Evolutionary conservation across 2,113 vertebrate genomes (phyloP), one percentile per base, ranked within the genome.

Genomic region (Strix uralensis): DNA sequence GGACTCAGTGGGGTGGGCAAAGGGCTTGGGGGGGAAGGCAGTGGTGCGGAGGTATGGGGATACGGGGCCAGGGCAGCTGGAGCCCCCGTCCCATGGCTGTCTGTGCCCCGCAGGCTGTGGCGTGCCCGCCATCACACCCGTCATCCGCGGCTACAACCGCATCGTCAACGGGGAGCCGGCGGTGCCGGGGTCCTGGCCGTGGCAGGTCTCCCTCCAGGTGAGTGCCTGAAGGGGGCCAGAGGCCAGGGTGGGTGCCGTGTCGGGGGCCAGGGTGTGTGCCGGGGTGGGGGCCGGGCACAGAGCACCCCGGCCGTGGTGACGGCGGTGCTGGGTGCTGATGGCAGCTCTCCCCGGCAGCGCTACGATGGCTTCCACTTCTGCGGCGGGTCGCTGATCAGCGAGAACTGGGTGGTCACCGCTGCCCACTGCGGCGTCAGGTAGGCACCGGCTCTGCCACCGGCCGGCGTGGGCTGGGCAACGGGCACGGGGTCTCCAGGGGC

Each of bases 121-220:
- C 1, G 81, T 97, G 32, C 98, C 98, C 0, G 75, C 97, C 90
- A 98, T 98, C 73, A 0, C 90, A 0, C 98, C 98, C 0, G 57
- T 97, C 72, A 69, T 99, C 91, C 96, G 7, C 0, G 98, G 98
- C 91, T 98, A 98, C 70, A 46, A 61, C 81, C 97, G 98, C 87
- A 98, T 98, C 0, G 96, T 98, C 81, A 98, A 98, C 8, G 98
- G 98, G 2, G 97, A 98, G 75, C 89, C 98, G 0, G 98, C 97
- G 1, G 63, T 98, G 73, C 88, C 97, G 0, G 98, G 98, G 19
- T 98, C 98, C 59, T 98, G 98, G 98, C 98, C 98, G 5, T 98
- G 98, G 98, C 98, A 98, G 94, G 98, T 98, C 34, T 98, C 98
- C 57, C 95, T 98, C 47, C 98, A 98, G 98, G 98, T 98, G 69